Conservation (phyloP, 2,888 invertebrate genomes). For the Dugesia japonica region DNA sequence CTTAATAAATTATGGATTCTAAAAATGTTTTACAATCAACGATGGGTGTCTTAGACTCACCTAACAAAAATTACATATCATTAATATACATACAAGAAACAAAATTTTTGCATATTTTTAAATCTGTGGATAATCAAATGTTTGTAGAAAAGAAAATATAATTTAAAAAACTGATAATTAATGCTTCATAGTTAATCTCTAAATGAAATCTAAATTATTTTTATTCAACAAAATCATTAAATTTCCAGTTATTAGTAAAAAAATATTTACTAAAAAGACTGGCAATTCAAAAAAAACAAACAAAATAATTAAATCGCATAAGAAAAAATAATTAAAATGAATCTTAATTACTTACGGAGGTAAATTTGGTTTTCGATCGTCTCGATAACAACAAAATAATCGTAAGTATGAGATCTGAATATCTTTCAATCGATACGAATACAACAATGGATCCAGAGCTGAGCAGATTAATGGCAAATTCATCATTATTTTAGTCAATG, state of each 20-base stretch:
- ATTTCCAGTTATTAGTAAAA: not conserved
- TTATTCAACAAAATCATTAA: no score
- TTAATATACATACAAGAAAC: no score
- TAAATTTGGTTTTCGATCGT: not conserved
- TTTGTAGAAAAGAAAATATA: no score
- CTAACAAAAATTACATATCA: no score
- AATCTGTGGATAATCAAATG: no score
- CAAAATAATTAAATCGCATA: not conserved
- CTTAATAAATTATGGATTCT: no score
- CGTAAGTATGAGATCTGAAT: constrained; percentile 5
- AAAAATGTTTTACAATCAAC: no score
- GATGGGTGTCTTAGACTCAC: no score
- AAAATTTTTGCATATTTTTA: no score
- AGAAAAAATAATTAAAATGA: not conserved
- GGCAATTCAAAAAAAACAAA: no score
- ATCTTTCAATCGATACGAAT: constrained; percentile 23
- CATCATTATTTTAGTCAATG: not conserved
- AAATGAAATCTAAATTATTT: not conserved
- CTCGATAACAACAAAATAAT: constrained; percentile 21
- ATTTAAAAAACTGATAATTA: not conserved
- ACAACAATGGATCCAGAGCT: constrained; percentile 21
- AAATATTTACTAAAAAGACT: no score
- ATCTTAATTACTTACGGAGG: not conserved
- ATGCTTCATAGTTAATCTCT: not conserved
- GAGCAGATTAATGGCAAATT: constrained; percentile 3